Conservation (phyloP, 2,888 invertebrate genomes). For the Drosophila monieri region DNA sequence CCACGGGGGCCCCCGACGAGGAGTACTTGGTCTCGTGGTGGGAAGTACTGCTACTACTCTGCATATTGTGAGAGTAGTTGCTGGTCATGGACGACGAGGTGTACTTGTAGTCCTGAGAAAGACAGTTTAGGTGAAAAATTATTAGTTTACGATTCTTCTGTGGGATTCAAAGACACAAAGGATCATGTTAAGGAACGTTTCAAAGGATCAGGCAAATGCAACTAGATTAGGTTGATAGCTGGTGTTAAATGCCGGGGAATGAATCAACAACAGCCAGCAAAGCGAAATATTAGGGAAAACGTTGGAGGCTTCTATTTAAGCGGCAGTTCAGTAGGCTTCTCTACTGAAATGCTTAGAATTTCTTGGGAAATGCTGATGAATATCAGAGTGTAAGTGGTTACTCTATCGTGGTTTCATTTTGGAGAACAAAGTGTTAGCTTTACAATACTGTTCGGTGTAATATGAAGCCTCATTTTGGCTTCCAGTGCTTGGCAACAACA, state of each 20-base stretch:
- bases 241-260: conserved; percentile 19
- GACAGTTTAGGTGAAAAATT: neutral
- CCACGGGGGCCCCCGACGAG: conserved; percentile 62
- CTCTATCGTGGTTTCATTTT: conserved; percentile 10
- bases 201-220: conserved; percentile 52
- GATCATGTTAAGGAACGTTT: conserved; percentile 10
- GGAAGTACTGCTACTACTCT: conserved; percentile 73
- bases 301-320: neutral
- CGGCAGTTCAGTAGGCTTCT: neutral
- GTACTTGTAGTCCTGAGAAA: conserved; percentile 84
- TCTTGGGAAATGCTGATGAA: conserved; percentile 16
- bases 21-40: conserved; percentile 68
- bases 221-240: neutral
- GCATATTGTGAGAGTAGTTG: conserved; percentile 84
- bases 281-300: too few species aligned
- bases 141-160: neutral
- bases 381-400: conserved; percentile 4
- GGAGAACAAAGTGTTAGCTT: conserved; percentile 8
- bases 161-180: neutral
- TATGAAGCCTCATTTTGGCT: conserved; percentile 14
- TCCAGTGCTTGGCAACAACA: conserved; percentile 64
- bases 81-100: conserved; percentile 84
- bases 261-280: conserved; percentile 8
- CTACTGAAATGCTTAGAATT: neutral
- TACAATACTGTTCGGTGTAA: conserved; percentile 25